Evolutionary conservation across 2,888 invertebrate species (phyloP), one percentile per base, ranked within the genome.

Genomic region (Euproctis similis): DNA sequence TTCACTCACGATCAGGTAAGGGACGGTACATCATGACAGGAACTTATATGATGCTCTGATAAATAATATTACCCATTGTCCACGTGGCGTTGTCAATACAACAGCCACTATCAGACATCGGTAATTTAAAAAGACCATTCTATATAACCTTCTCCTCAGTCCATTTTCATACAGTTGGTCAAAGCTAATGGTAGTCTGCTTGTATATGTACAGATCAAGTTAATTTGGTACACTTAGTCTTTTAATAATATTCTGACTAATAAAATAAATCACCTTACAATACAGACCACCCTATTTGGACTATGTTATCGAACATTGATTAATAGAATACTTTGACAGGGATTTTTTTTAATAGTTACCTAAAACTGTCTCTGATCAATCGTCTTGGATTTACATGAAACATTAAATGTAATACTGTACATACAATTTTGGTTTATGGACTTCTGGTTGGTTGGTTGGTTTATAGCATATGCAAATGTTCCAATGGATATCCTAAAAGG

Each of bases 301-400:
- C 53, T 54, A 54, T 50, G 57, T 76, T 80, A 80, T 80, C 77
- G 70, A 75, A 74, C 59, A 59, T 74, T 81, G 80, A 81, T 77
- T 77, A 68, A 81, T 81, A 74, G 71, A 56, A 49, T 69, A 52
- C n/a, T n/a, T n/a, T 64, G 70, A 71, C 67, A 68, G 65, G 65
- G 59, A 57, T 69, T 73, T 73, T 69, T 67, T 73, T 69, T 74
- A 67, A 72, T 70, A 73, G 66, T 62, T 61, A 48, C 49, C 47
- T 59, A 60, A 67, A 66, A 61, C 46, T 59, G 63, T 58, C 53
- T 51, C 43, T 49, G 51, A 59, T 64, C 59, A 59, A 20, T n/a
- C n/a, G n/a, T n/a, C n/a, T n/a, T n/a, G n/a, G n/a, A n/a, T n/a
- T n/a, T n/a, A n/a, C n/a, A n/a, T n/a, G n/a, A n/a, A n/a, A n/a